Percentiles rank a stretch among this genome's conserved stretches.
phyloP scores from a whole-genome alignment of 2,797 vertebrate genomes.

The Podarcis siculus region DNA sequence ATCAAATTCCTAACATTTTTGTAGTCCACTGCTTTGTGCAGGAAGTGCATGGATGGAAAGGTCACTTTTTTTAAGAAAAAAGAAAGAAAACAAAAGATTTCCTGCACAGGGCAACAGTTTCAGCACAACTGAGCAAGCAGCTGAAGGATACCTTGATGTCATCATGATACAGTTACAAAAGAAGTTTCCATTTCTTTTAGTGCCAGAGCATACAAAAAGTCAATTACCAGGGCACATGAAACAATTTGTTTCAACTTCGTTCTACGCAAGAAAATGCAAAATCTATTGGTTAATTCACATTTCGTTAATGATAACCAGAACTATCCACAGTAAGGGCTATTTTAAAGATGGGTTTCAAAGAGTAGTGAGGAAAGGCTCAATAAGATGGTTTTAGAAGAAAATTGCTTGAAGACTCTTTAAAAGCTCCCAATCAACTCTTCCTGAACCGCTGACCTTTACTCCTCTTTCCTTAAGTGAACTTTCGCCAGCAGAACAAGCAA shows the following conservation, averaged over 20 bases:
- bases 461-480: background rate
- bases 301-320: slow-evolving; percentile 12
- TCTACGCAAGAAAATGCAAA: background rate
- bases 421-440: background rate
- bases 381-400: background rate
- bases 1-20: slow-evolving; percentile 25
- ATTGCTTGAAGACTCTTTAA: background rate
- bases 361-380: background rate
- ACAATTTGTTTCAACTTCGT: background rate
- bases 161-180: slow-evolving; percentile 24
- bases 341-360: background rate
- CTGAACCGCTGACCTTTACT: background rate
- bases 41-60: slow-evolving; percentile 43
- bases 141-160: slow-evolving; percentile 27
- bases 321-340: slow-evolving; percentile 1
- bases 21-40: slow-evolving; percentile 41
- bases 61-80: background rate
- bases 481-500: background rate
- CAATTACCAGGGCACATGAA: background rate
- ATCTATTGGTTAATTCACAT: background rate
- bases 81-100: slow-evolving; percentile 38
- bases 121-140: slow-evolving; percentile 25
- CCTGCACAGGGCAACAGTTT: slow-evolving; percentile 29
- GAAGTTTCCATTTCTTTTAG: background rate
- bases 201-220: background rate